A percentile compares a stretch with the other conserved stretches of the same genome.
Conservation (phyloP, 2,888 invertebrate species). For the Parascotia fuliginaria region DNA sequence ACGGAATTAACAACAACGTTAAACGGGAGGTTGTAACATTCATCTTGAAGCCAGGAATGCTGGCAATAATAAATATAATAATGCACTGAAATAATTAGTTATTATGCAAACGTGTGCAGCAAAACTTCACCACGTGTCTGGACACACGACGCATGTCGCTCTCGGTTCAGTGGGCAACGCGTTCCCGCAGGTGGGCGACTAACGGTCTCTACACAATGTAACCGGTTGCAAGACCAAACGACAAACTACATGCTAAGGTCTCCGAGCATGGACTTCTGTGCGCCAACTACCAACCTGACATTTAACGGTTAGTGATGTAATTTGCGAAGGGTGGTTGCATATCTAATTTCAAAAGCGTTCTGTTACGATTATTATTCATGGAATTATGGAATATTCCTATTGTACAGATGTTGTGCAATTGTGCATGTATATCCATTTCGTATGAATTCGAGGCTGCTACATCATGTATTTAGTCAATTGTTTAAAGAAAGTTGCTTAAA, state of each 20-base stretch:
- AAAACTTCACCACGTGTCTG: constrained; percentile 63
- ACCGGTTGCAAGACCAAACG: constrained; percentile 51
- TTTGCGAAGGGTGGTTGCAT: constrained; percentile 28
- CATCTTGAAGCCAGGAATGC: constrained; percentile 6
- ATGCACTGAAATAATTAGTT: constrained; percentile 25
- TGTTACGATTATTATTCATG: constrained; percentile 25
- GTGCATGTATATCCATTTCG: not conserved
- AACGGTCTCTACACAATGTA: constrained; percentile 72
- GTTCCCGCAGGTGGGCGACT: constrained; percentile 78
- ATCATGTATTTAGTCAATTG: no score
- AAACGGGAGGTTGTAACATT: constrained; percentile 26
- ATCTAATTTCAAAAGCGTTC: constrained; percentile 24
- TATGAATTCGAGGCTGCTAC: not conserved
- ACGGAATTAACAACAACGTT: constrained; percentile 30
- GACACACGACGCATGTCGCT: constrained; percentile 67
- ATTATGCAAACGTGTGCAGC: constrained; percentile 52
- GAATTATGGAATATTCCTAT: constrained; percentile 25
- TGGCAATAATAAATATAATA: constrained; percentile 17
- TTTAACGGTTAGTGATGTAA: constrained; percentile 46
- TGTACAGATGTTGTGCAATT: constrained; percentile 3
- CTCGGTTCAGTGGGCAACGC: constrained; percentile 77
- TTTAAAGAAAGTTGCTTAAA: no score
- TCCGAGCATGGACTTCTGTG: constrained; percentile 48
- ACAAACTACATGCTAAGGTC: constrained; percentile 44
- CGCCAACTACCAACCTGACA: constrained; percentile 50